Conservation (phyloP, 2,113 vertebrate genomes). For the Ginglymostoma cirratum region DNA sequence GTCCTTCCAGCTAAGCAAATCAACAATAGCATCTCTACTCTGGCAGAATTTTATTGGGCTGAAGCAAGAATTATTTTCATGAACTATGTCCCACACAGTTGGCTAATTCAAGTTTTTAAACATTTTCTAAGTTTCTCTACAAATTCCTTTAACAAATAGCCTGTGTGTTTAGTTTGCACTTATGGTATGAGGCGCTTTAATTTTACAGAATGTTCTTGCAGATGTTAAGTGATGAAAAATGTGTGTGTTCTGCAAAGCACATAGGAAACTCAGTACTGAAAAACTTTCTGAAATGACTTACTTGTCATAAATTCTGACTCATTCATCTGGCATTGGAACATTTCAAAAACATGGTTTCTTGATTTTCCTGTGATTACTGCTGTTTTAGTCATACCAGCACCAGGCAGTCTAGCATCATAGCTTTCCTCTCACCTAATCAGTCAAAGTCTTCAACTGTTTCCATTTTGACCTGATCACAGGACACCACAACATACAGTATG, state of each 20-base stretch:
- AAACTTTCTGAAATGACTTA: conserved; percentile 35
- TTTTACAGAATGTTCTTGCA: conserved; percentile 35
- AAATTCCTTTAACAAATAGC: conserved; percentile 34
- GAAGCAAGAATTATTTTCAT: conserved; percentile 16
- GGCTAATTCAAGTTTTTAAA: conserved; percentile 33
- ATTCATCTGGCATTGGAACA: conserved; percentile 36
- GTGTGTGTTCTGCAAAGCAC: conserved; percentile 35
- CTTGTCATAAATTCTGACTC: conserved; percentile 38
- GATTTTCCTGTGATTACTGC: conserved; percentile 36
- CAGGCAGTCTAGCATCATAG: conserved; percentile 24
- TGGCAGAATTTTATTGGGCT: conserved; percentile 10
- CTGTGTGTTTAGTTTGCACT: conserved; percentile 22
- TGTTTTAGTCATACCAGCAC: conserved; percentile 35
- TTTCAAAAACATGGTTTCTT: conserved; percentile 38
- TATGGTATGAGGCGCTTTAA: conserved; percentile 29
- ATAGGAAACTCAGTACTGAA: conserved; percentile 17
- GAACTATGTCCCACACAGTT: conserved; percentile 23
- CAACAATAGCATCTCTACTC: background rate
- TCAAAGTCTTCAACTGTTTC: conserved; percentile 34
- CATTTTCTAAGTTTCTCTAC: conserved; percentile 11
- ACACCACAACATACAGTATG: conserved; percentile 29
- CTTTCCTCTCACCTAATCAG: conserved; percentile 37
- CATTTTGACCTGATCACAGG: conserved; percentile 28
- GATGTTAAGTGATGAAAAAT: conserved; percentile 38
- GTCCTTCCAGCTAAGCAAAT: background rate